These are phyloP conservation scores for Strix aluco DNA, from an alignment of 2,113 vertebrate genomes.

Conservation along the genomic window DNA sequence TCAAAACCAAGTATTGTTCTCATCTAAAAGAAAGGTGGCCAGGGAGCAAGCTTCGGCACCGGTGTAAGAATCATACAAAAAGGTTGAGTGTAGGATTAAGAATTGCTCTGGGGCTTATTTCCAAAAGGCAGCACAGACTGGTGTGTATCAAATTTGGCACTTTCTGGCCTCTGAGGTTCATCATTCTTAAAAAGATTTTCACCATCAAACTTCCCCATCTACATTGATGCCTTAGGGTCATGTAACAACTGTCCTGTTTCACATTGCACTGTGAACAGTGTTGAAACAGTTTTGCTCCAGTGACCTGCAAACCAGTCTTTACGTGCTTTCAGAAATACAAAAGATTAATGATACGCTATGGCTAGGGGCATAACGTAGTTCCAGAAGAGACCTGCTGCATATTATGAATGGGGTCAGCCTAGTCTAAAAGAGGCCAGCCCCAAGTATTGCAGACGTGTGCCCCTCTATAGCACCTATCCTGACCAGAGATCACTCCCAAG, in stretches of 20 bases:
- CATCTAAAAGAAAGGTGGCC: neutral
- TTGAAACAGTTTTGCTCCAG: neutral
- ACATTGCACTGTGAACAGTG: neutral
- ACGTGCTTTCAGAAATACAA: neutral
- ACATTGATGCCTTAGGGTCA: neutral
- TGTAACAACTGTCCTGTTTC: neutral
- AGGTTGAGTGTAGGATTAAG: neutral
- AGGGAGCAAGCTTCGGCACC: neutral
- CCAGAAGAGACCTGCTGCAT: neutral
- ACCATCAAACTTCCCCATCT: neutral
- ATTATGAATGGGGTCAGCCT: neutral
- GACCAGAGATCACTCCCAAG: neutral
- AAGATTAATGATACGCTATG: accelerated
- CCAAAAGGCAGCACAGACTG: neutral
- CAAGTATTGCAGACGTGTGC: accelerated
- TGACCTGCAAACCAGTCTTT: neutral
- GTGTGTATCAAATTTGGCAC: neutral
- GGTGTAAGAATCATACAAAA: neutral
- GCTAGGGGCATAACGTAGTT: neutral
- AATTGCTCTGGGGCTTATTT: neutral
- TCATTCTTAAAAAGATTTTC: neutral
- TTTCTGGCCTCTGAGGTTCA: neutral
- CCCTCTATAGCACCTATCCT: accelerated
- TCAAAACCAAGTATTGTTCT: neutral
- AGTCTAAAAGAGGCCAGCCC: neutral